Percentiles rank a stretch among this genome's conserved stretches.
phyloP scores from a whole-genome alignment of 2,888 invertebrate genomes.

The Heliconius aoede region DNA sequence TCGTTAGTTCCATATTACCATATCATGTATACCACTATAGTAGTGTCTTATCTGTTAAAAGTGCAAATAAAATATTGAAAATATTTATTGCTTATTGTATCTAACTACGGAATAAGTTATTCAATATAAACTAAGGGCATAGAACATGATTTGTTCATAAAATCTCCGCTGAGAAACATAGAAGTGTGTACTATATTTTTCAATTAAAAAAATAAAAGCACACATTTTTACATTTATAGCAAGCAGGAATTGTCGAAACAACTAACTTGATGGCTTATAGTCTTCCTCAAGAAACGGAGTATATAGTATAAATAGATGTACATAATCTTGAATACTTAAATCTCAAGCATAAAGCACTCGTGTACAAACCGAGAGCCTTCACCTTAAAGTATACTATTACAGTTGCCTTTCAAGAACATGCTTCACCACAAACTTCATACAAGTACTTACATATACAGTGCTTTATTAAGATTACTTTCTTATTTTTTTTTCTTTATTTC shows the following conservation, averaged over 20 bases:
- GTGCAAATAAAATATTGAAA: too few species aligned
- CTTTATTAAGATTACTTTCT: slow-evolving; percentile 5
- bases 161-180: too few species aligned
- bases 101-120: too few species aligned
- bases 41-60: too few species aligned
- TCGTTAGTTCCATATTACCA: not conserved
- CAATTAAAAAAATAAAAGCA: too few species aligned
- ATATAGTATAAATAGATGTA: not conserved
- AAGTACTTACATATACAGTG: slow-evolving; percentile 20
- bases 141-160: too few species aligned
- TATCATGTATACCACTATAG: not conserved
- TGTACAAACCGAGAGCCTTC: slow-evolving; percentile 25
- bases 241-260: too few species aligned
- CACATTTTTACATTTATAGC: too few species aligned
- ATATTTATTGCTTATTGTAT: not conserved
- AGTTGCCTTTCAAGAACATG: slow-evolving; percentile 24
- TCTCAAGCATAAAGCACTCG: slow-evolving; percentile 25
- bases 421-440: slow-evolving; percentile 14
- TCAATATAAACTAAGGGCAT: too few species aligned
- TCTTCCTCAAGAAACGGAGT: too few species aligned
- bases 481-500: not conserved
- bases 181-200: too few species aligned
- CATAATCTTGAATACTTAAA: not conserved
- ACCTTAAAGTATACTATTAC: slow-evolving; percentile 31
- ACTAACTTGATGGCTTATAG: too few species aligned